Percentiles rank a stretch among this genome's conserved stretches.
These are phyloP conservation scores for Drosophila incognita DNA, from an alignment of 2,888 invertebrate genomes.

Conservation along the genomic window DNA sequence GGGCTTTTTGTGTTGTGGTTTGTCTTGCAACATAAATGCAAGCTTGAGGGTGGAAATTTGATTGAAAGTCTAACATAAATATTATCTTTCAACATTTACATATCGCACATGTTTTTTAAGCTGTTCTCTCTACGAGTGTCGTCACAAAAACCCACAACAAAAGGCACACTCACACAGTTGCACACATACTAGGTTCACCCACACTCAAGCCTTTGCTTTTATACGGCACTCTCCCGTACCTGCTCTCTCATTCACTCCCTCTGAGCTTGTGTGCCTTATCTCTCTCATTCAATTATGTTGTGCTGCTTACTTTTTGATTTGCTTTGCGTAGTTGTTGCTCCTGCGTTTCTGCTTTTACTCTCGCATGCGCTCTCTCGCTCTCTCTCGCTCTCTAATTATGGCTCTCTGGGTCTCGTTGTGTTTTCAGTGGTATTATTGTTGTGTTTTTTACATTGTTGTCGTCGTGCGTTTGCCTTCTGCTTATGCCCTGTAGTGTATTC, in stretches of 20 bases:
- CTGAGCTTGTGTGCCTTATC: constrained; percentile 11
- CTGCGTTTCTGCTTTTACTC: constrained; percentile 35
- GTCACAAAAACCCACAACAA: constrained; percentile 59
- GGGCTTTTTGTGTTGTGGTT: constrained; percentile 53
- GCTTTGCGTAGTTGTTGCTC: constrained; percentile 38
- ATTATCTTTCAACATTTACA: constrained; percentile 9
- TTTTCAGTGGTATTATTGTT: constrained; percentile 51
- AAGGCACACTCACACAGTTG: constrained; percentile 25
- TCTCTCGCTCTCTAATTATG: constrained; percentile 9
- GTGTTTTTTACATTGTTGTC: constrained; percentile 28
- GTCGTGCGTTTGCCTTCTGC: constrained; percentile 44
- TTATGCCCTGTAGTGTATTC: constrained; percentile 16
- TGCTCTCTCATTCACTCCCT: constrained; percentile 1
- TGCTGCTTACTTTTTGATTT: constrained; percentile 51
- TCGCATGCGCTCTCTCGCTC: constrained; percentile 24
- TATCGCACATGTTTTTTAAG: constrained; percentile 14
- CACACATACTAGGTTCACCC: constrained; percentile 30
- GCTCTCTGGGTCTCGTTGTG: constrained; percentile 23
- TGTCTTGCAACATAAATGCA: constrained; percentile 15
- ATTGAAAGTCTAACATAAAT: constrained; percentile 6
- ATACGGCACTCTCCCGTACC: constrained; percentile 1
- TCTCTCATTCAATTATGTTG: constrained; percentile 57
- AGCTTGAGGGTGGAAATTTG: constrained; percentile 44
- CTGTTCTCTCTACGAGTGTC: constrained; percentile 34
- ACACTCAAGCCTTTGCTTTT: constrained; percentile 29